Percentiles rank a stretch among this genome's conserved stretches.
Conservation (phyloP, 64 coral and sea anemone genomes). For the Actinia equina region DNA sequence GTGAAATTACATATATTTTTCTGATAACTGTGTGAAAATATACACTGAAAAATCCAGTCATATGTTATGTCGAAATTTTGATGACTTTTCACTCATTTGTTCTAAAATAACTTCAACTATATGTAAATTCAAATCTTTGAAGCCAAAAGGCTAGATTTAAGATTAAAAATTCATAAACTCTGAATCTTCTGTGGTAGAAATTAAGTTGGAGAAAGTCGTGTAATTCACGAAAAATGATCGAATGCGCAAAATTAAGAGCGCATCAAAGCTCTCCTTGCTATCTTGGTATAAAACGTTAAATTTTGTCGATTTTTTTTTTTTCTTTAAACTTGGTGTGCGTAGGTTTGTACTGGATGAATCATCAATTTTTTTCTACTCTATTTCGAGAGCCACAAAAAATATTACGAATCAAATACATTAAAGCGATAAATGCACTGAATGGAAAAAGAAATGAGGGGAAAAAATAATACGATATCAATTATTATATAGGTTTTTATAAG, state of each 20-base stretch:
- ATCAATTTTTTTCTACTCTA: no score
- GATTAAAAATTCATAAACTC: neutral
- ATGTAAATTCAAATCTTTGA: conserved; percentile 6
- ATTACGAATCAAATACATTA: no score
- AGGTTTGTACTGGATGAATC: no score
- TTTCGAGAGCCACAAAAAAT: no score
- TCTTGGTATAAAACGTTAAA: no score
- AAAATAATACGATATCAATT: no score
- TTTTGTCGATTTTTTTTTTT: no score
- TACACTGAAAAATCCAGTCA: neutral
- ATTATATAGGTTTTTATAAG: no score
- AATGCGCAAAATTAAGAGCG: neutral
- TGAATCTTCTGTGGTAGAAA: neutral
- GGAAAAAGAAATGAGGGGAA: no score
- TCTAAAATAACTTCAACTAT: neutral
- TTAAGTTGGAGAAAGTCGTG: neutral
- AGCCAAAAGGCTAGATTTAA: neutral
- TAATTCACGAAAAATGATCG: neutral
- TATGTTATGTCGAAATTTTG: neutral
- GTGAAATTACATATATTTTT: neutral
- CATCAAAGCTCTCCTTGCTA: no score
- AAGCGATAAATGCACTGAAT: no score
- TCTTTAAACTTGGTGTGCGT: no score
- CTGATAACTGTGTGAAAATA: neutral
- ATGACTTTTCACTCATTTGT: neutral